Evolutionary conservation across 1,140 invertebrate genomes (phyloP), one percentile per base, ranked within the genome.

Genomic region (Brachionus rotundiformis): DNA sequence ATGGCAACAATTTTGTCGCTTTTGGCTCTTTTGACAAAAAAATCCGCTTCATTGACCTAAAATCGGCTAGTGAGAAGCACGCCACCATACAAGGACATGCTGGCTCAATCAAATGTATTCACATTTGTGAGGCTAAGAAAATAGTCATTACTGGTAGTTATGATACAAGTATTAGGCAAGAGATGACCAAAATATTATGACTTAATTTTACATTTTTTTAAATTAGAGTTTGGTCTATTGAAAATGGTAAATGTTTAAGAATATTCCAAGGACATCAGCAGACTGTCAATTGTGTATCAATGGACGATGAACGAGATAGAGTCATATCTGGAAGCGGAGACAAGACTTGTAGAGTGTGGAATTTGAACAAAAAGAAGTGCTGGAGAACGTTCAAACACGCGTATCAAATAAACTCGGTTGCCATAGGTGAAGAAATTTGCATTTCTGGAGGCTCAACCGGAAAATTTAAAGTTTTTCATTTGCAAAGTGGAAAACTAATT

Each of bases 401-500:
- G n/a, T 71, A 84, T 77, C 84, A 86, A 7, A 85, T 87, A 10
- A 81, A 83, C 23, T 84, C 85, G 23, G 85, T 87, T n/a, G 85
- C 85, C 4, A 82, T 88, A 54, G 83, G 83, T 33, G 36, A 83
- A 39, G 86, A 87, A 59, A 39, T 85, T 10, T 85, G 85, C 76
- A 84, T 88, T 41, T 84, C 85, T 71, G 87, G 87, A 2, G 87
- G 85, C 84, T 84, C 86, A 44, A 83, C 82, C 73, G 87, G 87
- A 5, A 84, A 84, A 79, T 85, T 88, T n/a, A 88, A 87, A 82
- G 86, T 88, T 27, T 88, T 87, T 87, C 83, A 88, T 81, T 76
- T 87, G 5, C 81, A 82, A 29, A 84, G 84, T 63, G 86, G 86
- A 16, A 82, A 87, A 79, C 83, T 87, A 2, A 84, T 88, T 33